A percentile compares a stretch with the other conserved stretches of the same genome.
phyloP scores from a whole-genome alignment of 2,797 vertebrate genomes.

The Gadopsis bispinosus region DNA sequence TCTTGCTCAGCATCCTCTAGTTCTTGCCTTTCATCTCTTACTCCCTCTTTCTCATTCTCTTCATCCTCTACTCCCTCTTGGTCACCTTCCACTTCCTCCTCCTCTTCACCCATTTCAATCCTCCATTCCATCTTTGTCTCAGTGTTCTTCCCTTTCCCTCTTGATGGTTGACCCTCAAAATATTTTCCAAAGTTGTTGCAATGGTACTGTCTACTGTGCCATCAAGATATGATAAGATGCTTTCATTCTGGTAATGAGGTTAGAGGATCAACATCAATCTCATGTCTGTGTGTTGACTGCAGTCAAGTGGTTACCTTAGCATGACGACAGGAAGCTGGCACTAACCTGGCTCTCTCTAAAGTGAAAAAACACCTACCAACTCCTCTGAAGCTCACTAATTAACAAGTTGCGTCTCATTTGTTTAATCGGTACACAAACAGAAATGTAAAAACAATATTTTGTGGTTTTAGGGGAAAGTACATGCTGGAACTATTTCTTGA shows the following conservation, averaged over 20 bases:
- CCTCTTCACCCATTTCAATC: conserved; percentile 7
- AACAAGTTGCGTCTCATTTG: too few relatives aligned
- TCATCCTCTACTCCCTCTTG: conserved; percentile 35
- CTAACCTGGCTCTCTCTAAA: too few relatives aligned
- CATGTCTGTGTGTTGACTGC: too few relatives aligned
- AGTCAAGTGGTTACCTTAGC: too few relatives aligned
- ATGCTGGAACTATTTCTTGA: background rate
- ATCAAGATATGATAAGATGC: background rate
- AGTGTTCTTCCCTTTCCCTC: conserved; percentile 9
- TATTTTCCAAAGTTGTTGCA: background rate
- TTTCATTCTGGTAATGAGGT: too few relatives aligned
- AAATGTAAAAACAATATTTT: background rate
- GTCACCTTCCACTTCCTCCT: conserved; percentile 30
- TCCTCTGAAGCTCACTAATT: too few relatives aligned
- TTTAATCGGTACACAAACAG: background rate
- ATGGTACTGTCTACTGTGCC: background rate
- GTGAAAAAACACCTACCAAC: too few relatives aligned
- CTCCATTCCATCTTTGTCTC: conserved; percentile 1
- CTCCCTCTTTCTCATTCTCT: conserved; percentile 16
- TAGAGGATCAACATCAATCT: too few relatives aligned
- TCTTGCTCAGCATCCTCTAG: conserved; percentile 25
- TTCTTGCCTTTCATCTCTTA: conserved; percentile 34
- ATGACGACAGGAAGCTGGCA: too few relatives aligned
- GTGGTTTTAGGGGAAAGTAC: background rate
- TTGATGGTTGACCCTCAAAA: background rate